Percentiles rank a stretch among this genome's conserved stretches.
phyloP scores from a whole-genome alignment of 2,113 vertebrate genomes.

The Mastomys coucha region DNA sequence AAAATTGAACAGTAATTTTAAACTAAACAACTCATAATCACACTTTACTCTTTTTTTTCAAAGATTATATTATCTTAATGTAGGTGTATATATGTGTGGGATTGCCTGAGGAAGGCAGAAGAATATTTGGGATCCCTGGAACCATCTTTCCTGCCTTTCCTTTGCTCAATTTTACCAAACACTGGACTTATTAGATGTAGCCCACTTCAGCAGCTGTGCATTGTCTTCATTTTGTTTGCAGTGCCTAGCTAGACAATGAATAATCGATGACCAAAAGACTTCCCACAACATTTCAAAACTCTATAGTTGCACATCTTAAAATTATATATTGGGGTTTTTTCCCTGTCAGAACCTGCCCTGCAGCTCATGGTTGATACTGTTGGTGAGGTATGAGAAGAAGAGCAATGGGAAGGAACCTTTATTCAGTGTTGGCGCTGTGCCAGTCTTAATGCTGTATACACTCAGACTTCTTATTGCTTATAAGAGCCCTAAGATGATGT shows the following conservation, averaged over 20 bases:
- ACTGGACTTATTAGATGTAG: background rate
- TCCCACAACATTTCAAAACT: conserved; percentile 36
- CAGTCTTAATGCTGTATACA: background rate
- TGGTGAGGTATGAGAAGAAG: background rate
- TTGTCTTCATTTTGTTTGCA: background rate
- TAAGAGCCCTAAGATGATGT: background rate
- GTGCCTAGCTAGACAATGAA: background rate
- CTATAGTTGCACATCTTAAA: background rate
- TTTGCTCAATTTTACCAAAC: background rate
- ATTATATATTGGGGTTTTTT: background rate
- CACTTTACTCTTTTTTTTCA: background rate
- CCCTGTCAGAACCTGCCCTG: background rate
- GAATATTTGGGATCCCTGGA: background rate
- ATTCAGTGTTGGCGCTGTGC: background rate
- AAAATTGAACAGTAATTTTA: conserved; percentile 6
- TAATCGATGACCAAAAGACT: background rate
- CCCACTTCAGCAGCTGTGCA: background rate
- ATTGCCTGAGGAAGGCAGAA: background rate
- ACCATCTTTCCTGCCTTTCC: background rate
- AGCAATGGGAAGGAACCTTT: conserved; percentile 28
- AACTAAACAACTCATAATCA: background rate
- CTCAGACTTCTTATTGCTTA: conserved; percentile 16
- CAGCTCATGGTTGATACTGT: background rate
- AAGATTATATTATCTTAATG: background rate
- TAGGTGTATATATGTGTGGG: background rate